Evolutionary conservation across 2,113 vertebrate genomes (phyloP), one percentile per base, ranked within the genome.

Genomic region (Oreamnos americanus): DNA sequence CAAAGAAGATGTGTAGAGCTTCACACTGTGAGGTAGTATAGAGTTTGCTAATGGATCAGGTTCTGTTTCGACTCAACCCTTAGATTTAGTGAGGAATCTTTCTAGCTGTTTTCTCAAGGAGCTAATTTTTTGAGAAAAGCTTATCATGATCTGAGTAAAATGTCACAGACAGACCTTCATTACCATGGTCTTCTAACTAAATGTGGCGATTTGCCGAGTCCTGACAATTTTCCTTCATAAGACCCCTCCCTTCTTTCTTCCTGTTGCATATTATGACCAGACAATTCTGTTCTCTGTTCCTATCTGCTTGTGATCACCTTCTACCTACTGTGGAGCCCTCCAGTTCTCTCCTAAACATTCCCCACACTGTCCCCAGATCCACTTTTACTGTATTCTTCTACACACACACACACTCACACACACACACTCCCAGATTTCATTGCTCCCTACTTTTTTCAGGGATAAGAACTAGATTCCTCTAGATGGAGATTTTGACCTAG

Each of bases 401-500:
- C 23, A 92, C 10, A 57, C 7, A 57, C 53, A 55, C 30, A 71
- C 55, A 43, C 2, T 6, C 43, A 15, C 2, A 47, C 8, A 76
- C 28, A 55, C 3, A 83, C 7, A 26, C 14, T 14, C 19, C 49
- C 79, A 39, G 25, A 25, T 16, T 89, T 39, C 25, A 6, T 74
- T 33, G 26, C 82, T 93, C 13, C 17, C 36, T 51, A 8, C 71
- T 76, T 53, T 91, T 82, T 71, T 74, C 19, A 58, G 49, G 36
- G 45, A 84, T 57, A 74, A 64, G 62, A n/a, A 81, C 39, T 19
- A 55, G 49, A 74, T 74, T 97, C 43, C 45, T 96, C 90, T 12
- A 26, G 94, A 62, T 74, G n/a, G 86, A 96, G 51, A 96, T 91
- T 87, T 78, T 93, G 83, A 93, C 49, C 53, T 36, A 11, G 6